These are phyloP conservation scores for Pseudopodoces humilis DNA, from an alignment of 2,113 vertebrate genomes.

Conservation along the genomic window DNA sequence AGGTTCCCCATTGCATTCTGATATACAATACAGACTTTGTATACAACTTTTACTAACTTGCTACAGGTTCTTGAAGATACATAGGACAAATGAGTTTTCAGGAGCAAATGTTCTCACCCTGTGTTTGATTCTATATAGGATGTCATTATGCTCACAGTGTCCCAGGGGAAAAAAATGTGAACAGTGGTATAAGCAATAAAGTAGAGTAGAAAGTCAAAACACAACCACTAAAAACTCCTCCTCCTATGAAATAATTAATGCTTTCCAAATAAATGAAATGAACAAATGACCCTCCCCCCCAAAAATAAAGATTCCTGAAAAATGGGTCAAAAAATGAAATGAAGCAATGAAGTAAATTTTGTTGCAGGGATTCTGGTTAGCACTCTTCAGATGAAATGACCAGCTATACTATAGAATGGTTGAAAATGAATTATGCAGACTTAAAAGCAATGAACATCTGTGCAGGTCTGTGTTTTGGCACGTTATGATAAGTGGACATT, in stretches of 20 bases:
- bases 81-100: background rate
- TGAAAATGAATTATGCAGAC: background rate
- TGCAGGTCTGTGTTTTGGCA: background rate
- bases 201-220: background rate
- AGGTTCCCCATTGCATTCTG: background rate
- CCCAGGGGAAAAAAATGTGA: background rate
- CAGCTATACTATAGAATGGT: background rate
- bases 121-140: background rate
- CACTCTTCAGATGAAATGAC: background rate
- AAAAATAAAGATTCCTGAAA: background rate
- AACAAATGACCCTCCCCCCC: fast-evolving
- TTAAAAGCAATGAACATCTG: background rate
- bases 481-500: background rate
- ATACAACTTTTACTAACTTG: background rate
- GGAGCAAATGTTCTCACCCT: background rate
- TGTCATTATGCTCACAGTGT: background rate
- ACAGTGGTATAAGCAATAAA: background rate
- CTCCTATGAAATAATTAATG: background rate
- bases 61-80: background rate
- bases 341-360: background rate
- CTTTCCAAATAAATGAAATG: background rate
- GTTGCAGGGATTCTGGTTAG: background rate
- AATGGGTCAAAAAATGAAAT: background rate
- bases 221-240: background rate
- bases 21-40: background rate